Evolutionary conservation across 2,113 vertebrate genomes (phyloP), one percentile per base, ranked within the genome.

Genomic region (Muntiacus reevesi): DNA sequence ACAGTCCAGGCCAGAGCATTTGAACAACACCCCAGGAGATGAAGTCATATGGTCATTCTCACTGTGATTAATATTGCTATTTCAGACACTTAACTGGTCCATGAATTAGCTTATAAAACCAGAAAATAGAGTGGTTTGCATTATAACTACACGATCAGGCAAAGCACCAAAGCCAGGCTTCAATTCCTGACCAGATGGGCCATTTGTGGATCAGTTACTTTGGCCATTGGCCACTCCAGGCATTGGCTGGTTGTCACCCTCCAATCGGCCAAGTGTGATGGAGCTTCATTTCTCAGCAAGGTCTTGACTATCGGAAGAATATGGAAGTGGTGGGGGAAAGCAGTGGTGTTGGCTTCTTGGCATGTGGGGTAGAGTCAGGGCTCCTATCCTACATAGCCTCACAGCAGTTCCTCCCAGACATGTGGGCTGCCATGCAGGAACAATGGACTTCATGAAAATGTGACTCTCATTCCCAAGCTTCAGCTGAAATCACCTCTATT

Each of bases 181-280:
- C 54, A 43, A 5, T 43, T 67, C 23, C 88, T 71, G 91, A 91
- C 88, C 97, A 96, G 96, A 97, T 94, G 93, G 97, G 21, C 94
- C 55, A 84, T 97, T 59, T 97, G 95, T 89, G 91, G 91, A 74
- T 96, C 55, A 79, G 96, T 91, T 93, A 92, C 89, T 97, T 93
- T 97, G 97, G 97, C 81, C 59, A 27, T 25, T 67, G 91, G 87
- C 91, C 15, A 21, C 94, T 93, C 55, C 30, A 89, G 78, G 59
- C 95, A 25, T n/a, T 95, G 92, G 83, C 91, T 91, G 74, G 33
- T 74, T 88, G 15, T 87, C 94, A 55, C 47, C 45, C 30, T 97
- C 40, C 87, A 82, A 52, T 74, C 74, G 86, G 95, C 96, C 83
- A 76, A 87, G 62, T 45, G 52, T 47, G 90, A n/a, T 50, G 36